phyloP scores from a whole-genome alignment of 2,888 invertebrate species.

The Zelleria hepariella region DNA sequence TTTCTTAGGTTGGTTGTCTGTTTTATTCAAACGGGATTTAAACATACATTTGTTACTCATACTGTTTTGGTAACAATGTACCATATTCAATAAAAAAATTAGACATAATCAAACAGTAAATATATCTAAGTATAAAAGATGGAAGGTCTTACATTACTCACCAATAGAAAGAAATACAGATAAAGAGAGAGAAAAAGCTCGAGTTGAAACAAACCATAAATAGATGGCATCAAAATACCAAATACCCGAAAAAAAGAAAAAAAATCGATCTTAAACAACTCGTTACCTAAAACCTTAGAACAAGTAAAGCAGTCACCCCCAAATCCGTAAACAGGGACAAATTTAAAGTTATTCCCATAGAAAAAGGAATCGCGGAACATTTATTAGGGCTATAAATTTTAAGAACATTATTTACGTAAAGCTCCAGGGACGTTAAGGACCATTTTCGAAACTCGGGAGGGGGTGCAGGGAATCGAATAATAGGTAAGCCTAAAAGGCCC shows the following conservation, averaged over 20 bases:
- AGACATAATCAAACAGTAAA: too few species aligned
- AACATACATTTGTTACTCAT: too few species aligned
- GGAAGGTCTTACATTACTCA: too few species aligned
- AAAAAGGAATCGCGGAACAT: slow-evolving; percentile 57
- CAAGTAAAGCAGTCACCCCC: slow-evolving; percentile 10
- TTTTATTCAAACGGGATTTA: too few species aligned
- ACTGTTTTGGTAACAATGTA: too few species aligned
- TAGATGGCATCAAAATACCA: too few species aligned
- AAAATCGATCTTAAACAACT: background rate
- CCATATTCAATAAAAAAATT: too few species aligned
- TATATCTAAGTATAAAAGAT: too few species aligned
- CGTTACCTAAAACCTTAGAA: slow-evolving; percentile 27
- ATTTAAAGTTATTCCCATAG: slow-evolving; percentile 66
- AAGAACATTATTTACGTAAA: slow-evolving; percentile 68
- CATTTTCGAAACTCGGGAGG: slow-evolving; percentile 52
- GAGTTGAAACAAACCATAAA: too few species aligned
- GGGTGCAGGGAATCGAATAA: background rate
- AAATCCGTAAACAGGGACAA: slow-evolving; percentile 19
- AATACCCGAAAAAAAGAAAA: background rate
- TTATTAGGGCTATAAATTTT: slow-evolving; percentile 68
- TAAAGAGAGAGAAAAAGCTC: too few species aligned
- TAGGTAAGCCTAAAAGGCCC: background rate
- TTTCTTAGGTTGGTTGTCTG: too few species aligned
- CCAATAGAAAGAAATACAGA: too few species aligned
- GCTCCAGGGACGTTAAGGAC: slow-evolving; percentile 64